Evolutionary conservation across 2,888 invertebrate species (phyloP), one percentile per base, ranked within the genome.

Genomic region (Chrysotoxum bicinctum): DNA sequence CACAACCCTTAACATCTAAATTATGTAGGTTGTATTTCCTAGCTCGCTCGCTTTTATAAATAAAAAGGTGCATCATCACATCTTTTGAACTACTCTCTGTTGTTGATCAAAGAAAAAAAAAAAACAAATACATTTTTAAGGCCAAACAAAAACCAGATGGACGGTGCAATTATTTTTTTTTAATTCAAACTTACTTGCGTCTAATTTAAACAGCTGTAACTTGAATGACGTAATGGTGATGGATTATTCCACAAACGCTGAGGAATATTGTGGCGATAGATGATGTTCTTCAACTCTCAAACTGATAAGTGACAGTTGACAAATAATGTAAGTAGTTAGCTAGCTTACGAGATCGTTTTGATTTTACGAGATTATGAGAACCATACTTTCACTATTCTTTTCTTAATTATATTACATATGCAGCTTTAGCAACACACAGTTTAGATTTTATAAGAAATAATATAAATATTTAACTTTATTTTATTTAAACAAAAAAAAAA

Each of bases 301-400:
- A 19, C 10, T 37, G 54, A 30, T 40, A 54, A 12, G 12, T 32
- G 19, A 35, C 66, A 35, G 64, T 32, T 3, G 32, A n/a, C n/a
- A n/a, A n/a, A n/a, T 40, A 74, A 74, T 32, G 4, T n/a, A 16
- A 19, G 35, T 58, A 32, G 10, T 58, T 14, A 21, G 32, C 40
- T 32, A 12, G 32, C n/a, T 32, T 56, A 32, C 14, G 19, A 32
- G 16, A 2, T 56, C 32, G 56, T 43, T 50, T 58, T 50, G n/a
- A 9, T 56, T 26, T 48, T 37, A 37, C 10, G 21, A 19, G 23
- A n/a, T 43, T 54, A 4, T 54, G 37, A 19, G 45, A 45, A 76
- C 2, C 52, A 60, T 72, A 77, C 82, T 82, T 82, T 82, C 82
- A 77, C 82, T 78, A 37, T 58, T 50, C 12, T 56, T 66, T 5